These are phyloP conservation scores for Psilanteris sp. DNA, from an alignment of 1,140 invertebrate genomes.

Conservation along the genomic window DNA sequence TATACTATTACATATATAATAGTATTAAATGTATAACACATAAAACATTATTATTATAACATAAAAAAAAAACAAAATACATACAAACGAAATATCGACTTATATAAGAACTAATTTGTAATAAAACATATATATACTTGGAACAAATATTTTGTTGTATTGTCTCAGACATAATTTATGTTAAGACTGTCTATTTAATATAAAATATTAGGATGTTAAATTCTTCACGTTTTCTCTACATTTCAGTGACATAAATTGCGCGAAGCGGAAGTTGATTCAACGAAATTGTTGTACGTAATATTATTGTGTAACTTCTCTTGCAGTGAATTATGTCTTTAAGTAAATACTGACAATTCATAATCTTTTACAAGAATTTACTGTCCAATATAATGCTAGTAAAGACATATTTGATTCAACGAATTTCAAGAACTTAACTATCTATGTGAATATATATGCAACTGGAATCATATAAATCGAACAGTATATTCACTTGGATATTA, in stretches of 20 bases:
- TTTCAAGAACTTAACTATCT: neutral
- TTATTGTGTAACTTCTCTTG: neutral
- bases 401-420: neutral
- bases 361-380: conserved; percentile 8
- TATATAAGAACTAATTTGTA: too few species aligned
- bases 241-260: conserved; percentile 9
- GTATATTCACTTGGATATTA: neutral
- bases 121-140: too few species aligned
- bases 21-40: too few species aligned
- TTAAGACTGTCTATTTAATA: too few species aligned
- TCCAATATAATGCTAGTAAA: neutral
- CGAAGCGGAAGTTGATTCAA: conserved; percentile 8
- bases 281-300: conserved; percentile 8
- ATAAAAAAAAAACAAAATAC: too few species aligned
- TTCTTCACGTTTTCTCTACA: too few species aligned
- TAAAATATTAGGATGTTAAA: too few species aligned
- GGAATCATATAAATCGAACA: neutral
- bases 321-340: conserved; percentile 4
- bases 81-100: too few species aligned
- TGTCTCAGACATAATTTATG: too few species aligned
- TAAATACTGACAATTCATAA: conserved; percentile 5
- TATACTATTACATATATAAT: too few species aligned
- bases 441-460: neutral
- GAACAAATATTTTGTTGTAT: too few species aligned
- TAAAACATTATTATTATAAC: too few species aligned